These are phyloP conservation scores for Ceriagrion tenellum DNA, from an alignment of 2,888 invertebrate genomes.

Conservation along the genomic window DNA sequence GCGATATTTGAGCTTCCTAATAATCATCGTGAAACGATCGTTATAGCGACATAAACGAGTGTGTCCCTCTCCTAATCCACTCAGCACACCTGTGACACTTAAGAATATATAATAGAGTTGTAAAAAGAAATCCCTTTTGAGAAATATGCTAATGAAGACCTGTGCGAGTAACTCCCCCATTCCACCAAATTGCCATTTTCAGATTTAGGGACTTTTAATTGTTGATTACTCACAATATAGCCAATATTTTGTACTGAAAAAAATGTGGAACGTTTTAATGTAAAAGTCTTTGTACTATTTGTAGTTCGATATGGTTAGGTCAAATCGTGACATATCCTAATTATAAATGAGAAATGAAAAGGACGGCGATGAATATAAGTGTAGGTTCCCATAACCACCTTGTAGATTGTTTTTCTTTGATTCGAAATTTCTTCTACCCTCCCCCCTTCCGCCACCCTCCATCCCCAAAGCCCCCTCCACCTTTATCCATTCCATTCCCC, in stretches of 20 bases:
- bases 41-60: constrained; percentile 30
- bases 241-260: constrained; percentile 71
- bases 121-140: constrained; percentile 48
- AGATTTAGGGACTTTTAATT: constrained; percentile 68
- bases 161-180: constrained; percentile 53
- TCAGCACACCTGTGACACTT: constrained; percentile 35
- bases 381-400: constrained; percentile 51
- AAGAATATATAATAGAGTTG: constrained; percentile 14
- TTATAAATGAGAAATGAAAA: constrained; percentile 44
- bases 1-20: constrained; percentile 57
- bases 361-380: constrained; percentile 41
- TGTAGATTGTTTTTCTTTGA: constrained; percentile 7
- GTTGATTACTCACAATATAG: constrained; percentile 71
- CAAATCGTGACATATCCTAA: constrained; percentile 68
- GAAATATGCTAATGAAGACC: constrained; percentile 60
- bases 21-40: constrained; percentile 45
- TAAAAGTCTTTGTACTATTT: constrained; percentile 69
- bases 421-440: constrained; percentile 40
- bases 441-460: constrained; percentile 33
- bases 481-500: background rate
- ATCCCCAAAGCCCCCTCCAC: background rate
- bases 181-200: constrained; percentile 61
- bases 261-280: constrained; percentile 58
- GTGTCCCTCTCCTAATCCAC: constrained; percentile 51
- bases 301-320: constrained; percentile 70